phyloP scores from a whole-genome alignment of 2,113 vertebrate species.

The Lepisosteus oculatus region DNA sequence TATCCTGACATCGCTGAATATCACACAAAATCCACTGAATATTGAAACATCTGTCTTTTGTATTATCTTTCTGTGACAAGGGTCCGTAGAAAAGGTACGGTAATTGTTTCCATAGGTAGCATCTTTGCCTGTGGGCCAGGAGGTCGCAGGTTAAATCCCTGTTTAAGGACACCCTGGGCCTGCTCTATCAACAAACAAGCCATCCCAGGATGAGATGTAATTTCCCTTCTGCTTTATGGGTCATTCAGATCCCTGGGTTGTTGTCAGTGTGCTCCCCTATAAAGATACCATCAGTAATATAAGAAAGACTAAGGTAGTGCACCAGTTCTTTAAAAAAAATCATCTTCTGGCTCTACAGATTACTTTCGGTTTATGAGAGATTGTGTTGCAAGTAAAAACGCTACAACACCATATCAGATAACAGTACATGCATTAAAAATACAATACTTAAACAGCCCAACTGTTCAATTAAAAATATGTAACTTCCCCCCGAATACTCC shows the following conservation, averaged over 20 bases:
- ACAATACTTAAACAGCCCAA: conserved; percentile 56
- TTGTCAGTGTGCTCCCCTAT: conserved; percentile 67
- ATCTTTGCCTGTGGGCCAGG: not conserved
- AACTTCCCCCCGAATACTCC: conserved; percentile 16
- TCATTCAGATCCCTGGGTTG: conserved; percentile 67
- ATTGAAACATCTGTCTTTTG: too few species aligned
- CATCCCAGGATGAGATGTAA: conserved; percentile 70
- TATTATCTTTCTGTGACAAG: not conserved
- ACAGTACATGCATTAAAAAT: conserved; percentile 49
- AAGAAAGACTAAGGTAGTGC: conserved; percentile 64
- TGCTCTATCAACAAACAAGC: conserved; percentile 69
- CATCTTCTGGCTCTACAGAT: conserved; percentile 52
- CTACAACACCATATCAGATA: conserved; percentile 67
- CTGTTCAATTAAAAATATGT: conserved; percentile 35
- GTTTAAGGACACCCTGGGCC: conserved; percentile 67
- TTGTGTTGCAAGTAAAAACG: conserved; percentile 67
- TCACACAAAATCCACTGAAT: too few species aligned
- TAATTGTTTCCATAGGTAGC: conserved; percentile 7
- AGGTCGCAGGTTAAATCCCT: conserved; percentile 66
- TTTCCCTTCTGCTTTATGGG: conserved; percentile 73
- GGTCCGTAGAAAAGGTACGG: not conserved
- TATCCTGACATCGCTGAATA: too few species aligned
- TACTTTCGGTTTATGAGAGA: conserved; percentile 61
- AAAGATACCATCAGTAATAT: conserved; percentile 74
- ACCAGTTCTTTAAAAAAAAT: conserved; percentile 42